Evolutionary conservation across 2,113 vertebrate species (phyloP), one percentile per base, ranked within the genome.

Genomic region (Bombycilla garrulus): DNA sequence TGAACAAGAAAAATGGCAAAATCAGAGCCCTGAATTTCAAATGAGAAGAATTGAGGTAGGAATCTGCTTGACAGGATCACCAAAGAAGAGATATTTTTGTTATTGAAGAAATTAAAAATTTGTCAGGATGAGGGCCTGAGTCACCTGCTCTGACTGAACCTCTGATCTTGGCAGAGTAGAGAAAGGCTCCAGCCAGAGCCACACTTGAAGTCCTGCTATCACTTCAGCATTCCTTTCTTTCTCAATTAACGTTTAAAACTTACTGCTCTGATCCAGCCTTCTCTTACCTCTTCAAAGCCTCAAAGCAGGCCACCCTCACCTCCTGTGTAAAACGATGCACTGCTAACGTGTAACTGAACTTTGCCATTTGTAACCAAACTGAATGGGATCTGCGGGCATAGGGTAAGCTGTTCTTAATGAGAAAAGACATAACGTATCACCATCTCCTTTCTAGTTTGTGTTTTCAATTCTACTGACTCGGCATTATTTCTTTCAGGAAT

Each of bases 91-190:
- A 31, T 15, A 40, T 45, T 3, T 72, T 42, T 81, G 19, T 48
- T 54, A 26, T 2, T 26, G 38, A 6, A 40, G 29, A 57, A 47
- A 53, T 6, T 80, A 1, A 71, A 22, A 91, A 71, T 64, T 61
- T 88, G 26, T 0, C 12, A n/a, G 20, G 20, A 51, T 22, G 12
- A 73, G 21, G 9, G 13, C 45, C 29, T 73, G 56, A 74, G 45
- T 4, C 2, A 40, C 24, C 10, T 66, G 12, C 28, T 79, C 10
- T 85, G 57, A 44, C 15, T 47, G 56, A 86, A 65, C 3, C n/a
- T 73, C 25, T 70, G 40, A n/a, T 45, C 29, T 24, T 23, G 6
- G 2, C 0, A 0, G 24, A 54, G 9, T 9, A 20, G 5, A 51
- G 33, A 72, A 10, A 48, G 9, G 23, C 25, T 81, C 26, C 26